A percentile compares a stretch with the other conserved stretches of the same genome.
Conservation (phyloP, 2,113 vertebrate genomes). For the Chloropsis hardwickii region DNA sequence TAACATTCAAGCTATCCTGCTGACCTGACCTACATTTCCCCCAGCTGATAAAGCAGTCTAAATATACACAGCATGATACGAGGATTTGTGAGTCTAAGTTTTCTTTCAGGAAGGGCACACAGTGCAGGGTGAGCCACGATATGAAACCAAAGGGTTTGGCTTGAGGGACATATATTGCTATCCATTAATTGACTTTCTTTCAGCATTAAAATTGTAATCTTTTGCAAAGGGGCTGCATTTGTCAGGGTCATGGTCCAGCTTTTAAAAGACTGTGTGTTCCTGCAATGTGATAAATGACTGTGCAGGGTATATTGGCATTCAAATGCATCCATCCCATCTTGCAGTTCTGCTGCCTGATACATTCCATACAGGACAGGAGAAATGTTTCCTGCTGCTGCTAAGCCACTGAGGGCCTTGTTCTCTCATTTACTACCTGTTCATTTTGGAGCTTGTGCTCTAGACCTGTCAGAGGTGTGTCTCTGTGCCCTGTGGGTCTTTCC, state of each 20-base stretch:
- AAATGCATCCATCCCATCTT: not conserved
- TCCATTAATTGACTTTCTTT: not conserved
- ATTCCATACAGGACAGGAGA: not conserved
- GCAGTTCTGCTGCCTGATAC: not conserved
- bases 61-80: constrained; percentile 43
- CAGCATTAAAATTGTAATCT: not conserved
- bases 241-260: not conserved
- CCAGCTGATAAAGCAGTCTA: constrained; percentile 51
- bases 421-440: not conserved
- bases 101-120: constrained; percentile 35
- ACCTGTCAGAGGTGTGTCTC: not conserved
- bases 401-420: not conserved
- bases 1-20: constrained; percentile 54
- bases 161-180: not conserved
- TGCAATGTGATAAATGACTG: not conserved
- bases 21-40: constrained; percentile 54
- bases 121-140: not conserved
- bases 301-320: not conserved
- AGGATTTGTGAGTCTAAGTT: constrained; percentile 40
- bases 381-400: not conserved
- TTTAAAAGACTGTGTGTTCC: not conserved
- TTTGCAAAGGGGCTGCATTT: not conserved
- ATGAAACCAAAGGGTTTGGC: not conserved
- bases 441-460: not conserved
- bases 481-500: not conserved